Base-by-base conservation (phyloP, 1,140 invertebrate genomes). In the Hycleus phaleratus region DNA sequence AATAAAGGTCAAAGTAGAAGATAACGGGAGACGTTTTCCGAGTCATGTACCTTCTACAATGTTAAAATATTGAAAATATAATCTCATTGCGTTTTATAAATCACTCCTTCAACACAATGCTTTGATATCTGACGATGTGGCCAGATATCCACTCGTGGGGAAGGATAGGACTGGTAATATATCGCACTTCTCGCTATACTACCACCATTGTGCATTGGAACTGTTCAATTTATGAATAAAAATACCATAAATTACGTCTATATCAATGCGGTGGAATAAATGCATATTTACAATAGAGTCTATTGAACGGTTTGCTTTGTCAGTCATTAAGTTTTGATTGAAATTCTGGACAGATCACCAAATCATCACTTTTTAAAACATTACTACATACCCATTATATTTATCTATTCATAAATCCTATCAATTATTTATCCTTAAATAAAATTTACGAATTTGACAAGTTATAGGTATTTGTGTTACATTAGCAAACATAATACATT, bases 171-270 rank as follows among this genome's bases (percentile, higher is more conserved):
- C 60, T 25, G 56, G 60, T 58, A 66, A 65, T 67, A 67, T 67
- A 65, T 65, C 49, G 57, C 49, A 54, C 60, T 5, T 9, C 38
- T 58, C 42, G 49, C 60, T 45, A 59, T 65, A 18, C 18, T 18
- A 18, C 58, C 56, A 59, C 61, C 61, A 60, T 63, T 61, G 58
- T 63, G 59, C 62, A 65, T 60, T 64, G 49, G 60, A 63, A 65
- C 61, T 58, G 62, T 49, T 66, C 64, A 66, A 66, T 66, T 66
- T 68, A 64, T 66, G 66, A 68, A 68, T 68, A 68, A 68, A 68
- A 66, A 68, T 68, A 68, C 61, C 64, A 62, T 66, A 66, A 68
- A 62, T 66, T 62, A 64, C 51, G 43, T 40, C 49, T 58, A 63
- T 67, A 67, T 67, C 62, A 65, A 65, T 67, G 59, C 59, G 54